Evolutionary conservation across 2,888 invertebrate species (phyloP), one percentile per base, ranked within the genome.

Genomic region (Ernsta delagoae): DNA sequence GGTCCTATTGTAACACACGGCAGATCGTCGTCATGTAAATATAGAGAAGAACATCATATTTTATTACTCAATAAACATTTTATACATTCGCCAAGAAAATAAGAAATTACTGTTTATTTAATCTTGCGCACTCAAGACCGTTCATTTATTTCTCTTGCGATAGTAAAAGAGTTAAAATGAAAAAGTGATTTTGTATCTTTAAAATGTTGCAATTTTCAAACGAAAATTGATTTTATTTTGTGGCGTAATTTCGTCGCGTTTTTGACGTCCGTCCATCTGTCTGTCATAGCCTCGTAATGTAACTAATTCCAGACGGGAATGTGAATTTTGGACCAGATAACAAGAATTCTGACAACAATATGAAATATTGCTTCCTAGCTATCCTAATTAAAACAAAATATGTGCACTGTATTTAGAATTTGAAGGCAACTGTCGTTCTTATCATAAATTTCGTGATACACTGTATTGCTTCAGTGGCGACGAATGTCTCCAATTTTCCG

Each of bases 361-460:
- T 70, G 69, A 69, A 69, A 59, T 69, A 63, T 63, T 63, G 63
- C 69, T 69, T 69, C 63, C 69, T 69, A 63, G 53, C 16, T 43
- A 59, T 63, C 50, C 69, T 69, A 69, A 69, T 69, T 69, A 63
- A 63, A 50, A 63, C 63, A 63, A 69, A 69, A 69, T 63, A 63
- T 63, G 63, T 41, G 69, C 12, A n/a, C 24, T 53, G 34, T 45
- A 45, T 63, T 63, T 31, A 53, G 41, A 41, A 34, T 69, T 59
- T 39, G 48, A n/a, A 59, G 63, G 62, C 67, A 61, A 61, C 34
- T 54, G 48, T 61, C 45, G 54, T 56, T 56, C 24, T 16, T 60
- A 61, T 45, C 31, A 48, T 60, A 66, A 59, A 66, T n/a, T 39
- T 9, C 16, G 11, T 43, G 65, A 48, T 56, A 65, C 45, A 57